phyloP scores from a whole-genome alignment of 2,113 vertebrate genomes.

The Alethe diademata region DNA sequence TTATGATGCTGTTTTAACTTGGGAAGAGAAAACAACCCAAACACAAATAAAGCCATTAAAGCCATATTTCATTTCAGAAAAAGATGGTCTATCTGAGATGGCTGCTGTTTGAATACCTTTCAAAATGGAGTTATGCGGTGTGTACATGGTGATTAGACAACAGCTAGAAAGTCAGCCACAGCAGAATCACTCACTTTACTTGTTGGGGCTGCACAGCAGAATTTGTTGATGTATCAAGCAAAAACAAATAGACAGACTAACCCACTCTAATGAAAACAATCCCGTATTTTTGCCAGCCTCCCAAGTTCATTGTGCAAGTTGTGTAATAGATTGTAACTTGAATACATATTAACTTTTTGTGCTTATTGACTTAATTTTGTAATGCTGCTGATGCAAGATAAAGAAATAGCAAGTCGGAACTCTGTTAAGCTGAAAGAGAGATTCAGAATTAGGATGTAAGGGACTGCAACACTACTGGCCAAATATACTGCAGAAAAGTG shows the following conservation, averaged over 20 bases:
- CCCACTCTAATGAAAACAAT: background rate
- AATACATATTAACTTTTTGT: background rate
- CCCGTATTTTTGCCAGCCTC: background rate
- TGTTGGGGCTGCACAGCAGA: background rate
- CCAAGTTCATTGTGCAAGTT: background rate
- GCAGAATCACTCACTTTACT: background rate
- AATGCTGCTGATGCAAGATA: conserved; percentile 15
- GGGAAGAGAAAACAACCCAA: too few species aligned
- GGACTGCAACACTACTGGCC: background rate
- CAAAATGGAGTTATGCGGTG: background rate
- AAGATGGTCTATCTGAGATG: background rate
- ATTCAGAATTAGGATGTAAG: background rate
- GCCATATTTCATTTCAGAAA: background rate
- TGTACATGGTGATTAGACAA: background rate
- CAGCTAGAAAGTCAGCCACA: background rate
- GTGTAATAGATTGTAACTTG: conserved; percentile 8
- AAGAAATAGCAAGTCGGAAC: background rate
- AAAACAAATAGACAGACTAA: conserved; percentile 11
- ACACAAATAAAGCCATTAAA: background rate
- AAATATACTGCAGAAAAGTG: background rate
- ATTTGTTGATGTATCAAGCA: background rate
- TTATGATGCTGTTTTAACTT: background rate
- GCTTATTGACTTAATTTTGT: conserved; percentile 6
- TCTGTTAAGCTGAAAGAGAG: background rate
- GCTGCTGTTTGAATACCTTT: background rate